Evolutionary conservation across 2,888 invertebrate genomes (phyloP).

Genomic region (Eupithecia exiguata): DNA sequence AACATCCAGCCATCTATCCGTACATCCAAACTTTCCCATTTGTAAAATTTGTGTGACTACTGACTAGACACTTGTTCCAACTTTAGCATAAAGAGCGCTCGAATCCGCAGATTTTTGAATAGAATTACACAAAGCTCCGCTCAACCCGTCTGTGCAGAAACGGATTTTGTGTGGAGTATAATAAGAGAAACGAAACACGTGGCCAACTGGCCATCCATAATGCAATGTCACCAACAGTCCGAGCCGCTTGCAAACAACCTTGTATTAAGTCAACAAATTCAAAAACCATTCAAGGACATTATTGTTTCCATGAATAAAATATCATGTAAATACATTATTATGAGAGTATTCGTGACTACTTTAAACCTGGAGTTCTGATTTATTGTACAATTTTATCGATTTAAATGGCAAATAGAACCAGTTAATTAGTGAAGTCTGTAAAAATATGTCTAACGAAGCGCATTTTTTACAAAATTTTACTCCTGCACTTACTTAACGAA

Average conservation of each 20-base stretch:
- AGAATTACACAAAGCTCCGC: constrained; percentile 45
- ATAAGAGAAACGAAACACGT: constrained; percentile 70
- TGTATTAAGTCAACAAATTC: constrained; percentile 81
- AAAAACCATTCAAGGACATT: constrained; percentile 77
- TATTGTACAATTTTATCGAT: constrained; percentile 39
- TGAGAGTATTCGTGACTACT: constrained; percentile 47
- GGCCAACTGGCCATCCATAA: constrained; percentile 71
- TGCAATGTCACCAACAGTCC: constrained; percentile 67
- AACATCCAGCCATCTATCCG: not conserved
- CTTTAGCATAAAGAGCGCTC: not conserved
- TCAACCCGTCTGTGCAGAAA: constrained; percentile 46
- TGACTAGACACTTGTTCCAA: not conserved
- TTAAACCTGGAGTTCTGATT: constrained; percentile 37
- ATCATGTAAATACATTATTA: constrained; percentile 78
- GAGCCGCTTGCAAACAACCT: constrained; percentile 74
- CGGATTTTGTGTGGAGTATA: constrained; percentile 56
- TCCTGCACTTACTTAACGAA: not conserved
- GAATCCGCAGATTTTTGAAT: constrained; percentile 21
- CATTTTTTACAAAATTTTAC: not conserved
- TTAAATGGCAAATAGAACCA: constrained; percentile 23
- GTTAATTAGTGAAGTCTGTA: not conserved
- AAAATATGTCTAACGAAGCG: not conserved
- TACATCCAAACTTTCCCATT: not conserved
- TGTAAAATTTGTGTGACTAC: not conserved
- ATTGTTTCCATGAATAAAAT: constrained; percentile 78